These are phyloP conservation scores for Listrodromus nycthemerus DNA, from an alignment of 2,888 invertebrate genomes.

Conservation along the genomic window DNA sequence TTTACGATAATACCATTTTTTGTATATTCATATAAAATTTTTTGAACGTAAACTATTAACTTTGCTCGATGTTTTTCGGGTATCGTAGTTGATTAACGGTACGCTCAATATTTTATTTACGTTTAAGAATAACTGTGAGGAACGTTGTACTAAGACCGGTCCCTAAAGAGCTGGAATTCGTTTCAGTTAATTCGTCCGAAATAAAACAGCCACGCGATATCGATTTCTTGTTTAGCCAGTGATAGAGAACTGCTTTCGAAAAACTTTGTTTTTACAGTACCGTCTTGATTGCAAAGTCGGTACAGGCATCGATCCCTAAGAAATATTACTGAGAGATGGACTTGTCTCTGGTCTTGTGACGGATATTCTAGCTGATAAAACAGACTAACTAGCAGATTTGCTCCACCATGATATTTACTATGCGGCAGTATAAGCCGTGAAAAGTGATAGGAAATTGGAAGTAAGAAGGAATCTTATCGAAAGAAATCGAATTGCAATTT, in stretches of 20 bases:
- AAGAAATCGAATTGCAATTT: background rate
- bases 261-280: conserved; percentile 14
- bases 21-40: background rate
- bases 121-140: conserved; percentile 33
- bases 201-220: conserved; percentile 63
- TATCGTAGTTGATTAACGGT: background rate
- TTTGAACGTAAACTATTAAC: background rate
- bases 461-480: background rate
- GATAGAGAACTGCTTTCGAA: conserved; percentile 39
- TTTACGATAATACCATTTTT: background rate
- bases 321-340: conserved; percentile 6
- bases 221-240: conserved; percentile 60
- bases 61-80: background rate
- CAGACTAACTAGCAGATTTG: conserved; percentile 12
- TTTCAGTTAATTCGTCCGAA: conserved; percentile 39
- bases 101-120: background rate
- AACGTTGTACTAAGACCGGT: background rate
- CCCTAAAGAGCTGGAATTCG: background rate
- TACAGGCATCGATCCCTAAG: background rate
- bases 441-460: conserved; percentile 31
- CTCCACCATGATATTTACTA: background rate
- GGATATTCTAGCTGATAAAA: conserved; percentile 9
- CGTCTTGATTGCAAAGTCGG: background rate
- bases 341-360: conserved; percentile 28
- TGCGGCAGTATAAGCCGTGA: conserved; percentile 13